Base-by-base conservation (phyloP, 1,140 invertebrate genomes). In the Adelges cooleyi region DNA sequence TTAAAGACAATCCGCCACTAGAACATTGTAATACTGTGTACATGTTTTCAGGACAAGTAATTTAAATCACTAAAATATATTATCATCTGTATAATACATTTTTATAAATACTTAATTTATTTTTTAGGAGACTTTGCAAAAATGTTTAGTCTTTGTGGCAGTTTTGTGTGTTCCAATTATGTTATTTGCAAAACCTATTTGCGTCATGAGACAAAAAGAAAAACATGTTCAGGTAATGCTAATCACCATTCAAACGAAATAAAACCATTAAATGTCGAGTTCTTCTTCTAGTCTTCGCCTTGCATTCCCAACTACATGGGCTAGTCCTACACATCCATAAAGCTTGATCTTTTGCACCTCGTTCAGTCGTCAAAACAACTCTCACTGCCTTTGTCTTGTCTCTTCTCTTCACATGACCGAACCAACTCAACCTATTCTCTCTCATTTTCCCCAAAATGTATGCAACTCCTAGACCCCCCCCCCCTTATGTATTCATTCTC, bases 141-240 rank as follows among this genome's bases (percentile, higher is more conserved):
- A 82, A 71, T 79, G 96, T 62, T 80, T 99, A 29, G 85, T 99
- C 13, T 68, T 95, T 1, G 69, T 90, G 29, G 93, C 92, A 3
- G 69, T 97, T 13, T 69, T 91, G 20, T 98, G 95, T 74, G 82
- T 98, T 67, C 97, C 96, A 0, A 91, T 94, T 78, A 97, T 99
- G 94, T 77, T 99, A 68, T 77, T 95, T 22, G 88, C 86, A 3
- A 99, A 98, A 76, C 97, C 97, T 0, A 80, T 94, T 67, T 80
- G 87, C 71, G 81, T 94, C 18, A 83, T 87, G 77, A 78, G 83
- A 10, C 80, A 84, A 68, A 84, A 83, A 71, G 76, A 67, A 29
- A 68, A 72, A 62, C 72, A 72, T 50, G 68, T 70, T 17, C 48
- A 69, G 66, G 68, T 72, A 66, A 66, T 27, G 4, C 8, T 17